Evolutionary conservation across 2,888 invertebrate genomes (phyloP).

Genomic region (Ypsolopha scabrella): DNA sequence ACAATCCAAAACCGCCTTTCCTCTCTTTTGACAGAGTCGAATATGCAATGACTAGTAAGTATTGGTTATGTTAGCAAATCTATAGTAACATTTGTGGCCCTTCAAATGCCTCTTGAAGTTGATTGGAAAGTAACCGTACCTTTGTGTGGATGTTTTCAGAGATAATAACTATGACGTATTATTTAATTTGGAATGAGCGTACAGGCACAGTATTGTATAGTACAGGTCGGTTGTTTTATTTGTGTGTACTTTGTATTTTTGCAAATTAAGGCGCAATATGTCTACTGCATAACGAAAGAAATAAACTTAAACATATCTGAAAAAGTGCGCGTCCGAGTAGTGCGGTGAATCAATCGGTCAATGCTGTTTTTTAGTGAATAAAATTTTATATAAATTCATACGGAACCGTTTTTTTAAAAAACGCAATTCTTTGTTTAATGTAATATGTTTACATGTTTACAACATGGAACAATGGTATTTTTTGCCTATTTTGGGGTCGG

Average conservation of each 20-base stretch:
- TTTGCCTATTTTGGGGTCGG: no score
- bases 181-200: conserved; percentile 28
- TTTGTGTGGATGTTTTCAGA: conserved; percentile 52
- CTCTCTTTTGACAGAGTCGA: conserved; percentile 3
- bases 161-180: conserved; percentile 47
- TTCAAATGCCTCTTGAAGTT: conserved; percentile 37
- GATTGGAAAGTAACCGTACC: conserved; percentile 58
- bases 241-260: not conserved
- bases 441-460: no score
- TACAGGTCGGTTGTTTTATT: not conserved
- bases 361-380: no score
- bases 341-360: no score
- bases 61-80: conserved; percentile 6
- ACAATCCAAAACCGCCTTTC: conserved; percentile 10
- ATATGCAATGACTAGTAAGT: conserved; percentile 2
- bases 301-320: no score
- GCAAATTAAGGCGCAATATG: no score
- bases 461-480: no score
- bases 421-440: no score
- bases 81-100: conserved; percentile 47
- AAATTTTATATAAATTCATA: no score
- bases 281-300: no score
- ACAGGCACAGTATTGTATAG: conserved; percentile 39
- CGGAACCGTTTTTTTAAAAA: no score
- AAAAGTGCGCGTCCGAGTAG: no score